Evolutionary conservation across 2,797 vertebrate genomes (phyloP), one percentile per base, ranked within the genome.

Genomic region (Pristis pectinata): DNA sequence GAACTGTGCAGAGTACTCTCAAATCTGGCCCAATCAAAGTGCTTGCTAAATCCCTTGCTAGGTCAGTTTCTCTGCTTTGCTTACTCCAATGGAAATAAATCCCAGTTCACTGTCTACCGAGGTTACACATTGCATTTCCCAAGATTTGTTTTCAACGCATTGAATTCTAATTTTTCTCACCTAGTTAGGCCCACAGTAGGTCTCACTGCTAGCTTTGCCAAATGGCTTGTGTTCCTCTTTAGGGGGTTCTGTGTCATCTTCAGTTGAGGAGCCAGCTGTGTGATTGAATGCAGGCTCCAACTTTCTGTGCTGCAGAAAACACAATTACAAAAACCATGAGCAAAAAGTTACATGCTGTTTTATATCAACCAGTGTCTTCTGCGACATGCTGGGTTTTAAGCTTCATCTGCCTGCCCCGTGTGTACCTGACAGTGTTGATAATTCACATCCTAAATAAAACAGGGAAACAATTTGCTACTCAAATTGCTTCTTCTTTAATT

Each of bases 401-500:
- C 15, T 87, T n/a, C 30, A n/a, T 4, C 30, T 61, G 34, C 5
- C 34, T n/a, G 53, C 4, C 6, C 87, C 53, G n/a, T 61, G 13
- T 34, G 13, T 17, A n/a, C 30, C 53, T 19, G 83, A 87, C 7
- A 17, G 5, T 19, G 30, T 15, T 59, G 56, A 59, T n/a, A 59
- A 59, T 17, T 87, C 56, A 61, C 83, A 17, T 59, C 53, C 59
- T 34, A 59, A 87, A n/a, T 61, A 56, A 61, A n/a, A 19, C 30
- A 85, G 49, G 10, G 10, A 53, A 53, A 53, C 22, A 56, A 59
- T 87, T 56, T 87, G 27, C 83, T 61, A n/a, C 56, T 61, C 30
- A 5, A 87, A 59, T 87, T 87, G 83, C 30, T 59, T 87, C 15
- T 87, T 87, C 59, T 64, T 87, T 87, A 87, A 87, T 87, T 87